Conservation (phyloP, 1,140 invertebrate species). For the Latrodectus geometricus region DNA sequence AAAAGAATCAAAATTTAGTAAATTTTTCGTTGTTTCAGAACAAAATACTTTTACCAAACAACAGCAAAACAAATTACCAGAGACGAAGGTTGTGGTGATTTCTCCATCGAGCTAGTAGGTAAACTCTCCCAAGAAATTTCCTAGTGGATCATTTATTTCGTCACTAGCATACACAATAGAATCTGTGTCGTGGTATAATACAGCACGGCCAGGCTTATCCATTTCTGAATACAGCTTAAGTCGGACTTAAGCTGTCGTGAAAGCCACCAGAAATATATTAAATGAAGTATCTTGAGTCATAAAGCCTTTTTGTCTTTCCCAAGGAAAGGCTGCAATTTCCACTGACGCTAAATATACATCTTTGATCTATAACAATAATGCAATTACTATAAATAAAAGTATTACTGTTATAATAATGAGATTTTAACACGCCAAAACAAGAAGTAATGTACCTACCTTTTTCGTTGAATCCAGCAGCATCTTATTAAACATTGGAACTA, state of each 20-base stretch:
- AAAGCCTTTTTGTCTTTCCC: not conserved
- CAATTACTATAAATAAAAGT: not conserved
- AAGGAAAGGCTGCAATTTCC: not conserved
- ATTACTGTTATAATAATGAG: too few species aligned
- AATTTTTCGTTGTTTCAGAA: too few species aligned
- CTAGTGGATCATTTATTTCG: too few species aligned
- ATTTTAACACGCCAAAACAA: too few species aligned
- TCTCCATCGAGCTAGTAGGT: not conserved
- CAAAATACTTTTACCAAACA: too few species aligned
- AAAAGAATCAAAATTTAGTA: too few species aligned
- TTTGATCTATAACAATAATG: not conserved
- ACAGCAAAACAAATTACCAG: too few species aligned
- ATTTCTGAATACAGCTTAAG: not conserved
- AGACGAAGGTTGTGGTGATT: too few species aligned
- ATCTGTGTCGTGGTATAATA: too few species aligned
- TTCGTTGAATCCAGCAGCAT: too few species aligned
- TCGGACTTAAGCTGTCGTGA: not conserved
- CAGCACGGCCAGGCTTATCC: not conserved
- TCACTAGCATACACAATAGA: too few species aligned
- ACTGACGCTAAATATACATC: not conserved
- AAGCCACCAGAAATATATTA: not conserved
- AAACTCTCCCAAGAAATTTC: constrained; percentile 7
- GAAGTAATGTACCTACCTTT: constrained; percentile 22
- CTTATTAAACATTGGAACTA: too few species aligned
- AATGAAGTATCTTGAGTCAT: not conserved